phyloP scores from a whole-genome alignment of 1,140 invertebrate species.

The Bradysia coprophila region DNA sequence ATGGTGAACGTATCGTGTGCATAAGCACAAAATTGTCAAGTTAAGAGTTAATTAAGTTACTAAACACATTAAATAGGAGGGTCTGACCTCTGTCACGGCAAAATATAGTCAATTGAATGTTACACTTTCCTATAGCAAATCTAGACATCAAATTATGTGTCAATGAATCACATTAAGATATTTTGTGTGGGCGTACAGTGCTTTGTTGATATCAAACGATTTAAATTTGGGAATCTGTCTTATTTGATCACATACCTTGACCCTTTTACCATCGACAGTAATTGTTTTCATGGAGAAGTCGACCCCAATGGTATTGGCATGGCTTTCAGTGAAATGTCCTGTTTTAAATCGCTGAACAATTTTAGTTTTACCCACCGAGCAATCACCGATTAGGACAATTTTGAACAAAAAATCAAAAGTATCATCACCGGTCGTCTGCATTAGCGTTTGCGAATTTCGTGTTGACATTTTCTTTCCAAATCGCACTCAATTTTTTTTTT shows the following conservation, averaged over 20 bases:
- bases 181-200: neutral
- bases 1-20: too few species aligned
- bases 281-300: slow-evolving; percentile 96
- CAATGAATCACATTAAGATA: neutral
- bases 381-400: slow-evolving; percentile 59
- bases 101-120: too few species aligned
- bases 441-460: slow-evolving; percentile 28
- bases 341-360: slow-evolving; percentile 85
- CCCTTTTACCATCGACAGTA: slow-evolving; percentile 75
- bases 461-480: slow-evolving; percentile 28
- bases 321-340: slow-evolving; percentile 80
- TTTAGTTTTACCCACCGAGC: slow-evolving; percentile 63
- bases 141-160: neutral
- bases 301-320: slow-evolving; percentile 88
- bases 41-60: too few species aligned
- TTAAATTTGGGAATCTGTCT: too few species aligned
- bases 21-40: too few species aligned
- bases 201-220: neutral
- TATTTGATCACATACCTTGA: slow-evolving; percentile 79
- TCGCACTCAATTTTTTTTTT: too few species aligned
- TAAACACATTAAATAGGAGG: too few species aligned
- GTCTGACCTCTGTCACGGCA: too few species aligned
- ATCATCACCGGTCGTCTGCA: slow-evolving; percentile 34
- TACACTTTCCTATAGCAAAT: too few species aligned
- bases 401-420: slow-evolving; percentile 60